Conservation (phyloP, 1,140 invertebrate genomes). For the Tetramorium simillimum region DNA sequence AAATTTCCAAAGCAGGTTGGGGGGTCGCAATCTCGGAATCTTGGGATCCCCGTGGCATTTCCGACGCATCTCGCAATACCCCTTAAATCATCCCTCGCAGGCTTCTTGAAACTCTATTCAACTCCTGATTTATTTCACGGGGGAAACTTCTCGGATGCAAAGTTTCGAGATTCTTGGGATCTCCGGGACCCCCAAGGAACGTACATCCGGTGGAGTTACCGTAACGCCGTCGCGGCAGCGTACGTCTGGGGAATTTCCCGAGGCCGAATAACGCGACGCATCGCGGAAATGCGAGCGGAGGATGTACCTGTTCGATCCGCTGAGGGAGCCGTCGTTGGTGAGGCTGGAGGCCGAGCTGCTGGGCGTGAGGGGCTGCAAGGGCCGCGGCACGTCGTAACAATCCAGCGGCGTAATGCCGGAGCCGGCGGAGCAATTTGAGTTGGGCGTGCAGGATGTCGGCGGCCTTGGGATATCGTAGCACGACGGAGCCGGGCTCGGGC, state of each 20-base stretch:
- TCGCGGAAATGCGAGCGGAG: conserved; percentile 69
- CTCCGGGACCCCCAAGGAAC: not conserved
- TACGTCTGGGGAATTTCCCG: not conserved
- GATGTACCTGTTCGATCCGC: conserved; percentile 84
- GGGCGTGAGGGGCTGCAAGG: conserved; percentile 86
- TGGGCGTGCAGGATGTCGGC: conserved; percentile 82
- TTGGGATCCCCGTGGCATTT: not conserved
- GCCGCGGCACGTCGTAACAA: conserved; percentile 86
- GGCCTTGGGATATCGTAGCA: conserved; percentile 86
- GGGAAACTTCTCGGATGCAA: not conserved
- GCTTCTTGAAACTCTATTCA: conserved; percentile 28
- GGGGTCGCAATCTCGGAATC: not conserved
- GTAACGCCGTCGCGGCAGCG: not conserved
- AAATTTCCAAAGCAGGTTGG: not conserved
- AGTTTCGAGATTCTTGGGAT: conserved; percentile 7
- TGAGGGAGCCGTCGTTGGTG: conserved; percentile 86
- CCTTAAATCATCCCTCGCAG: conserved; percentile 16
- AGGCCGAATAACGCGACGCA: not conserved
- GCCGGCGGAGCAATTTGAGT: conserved; percentile 81
- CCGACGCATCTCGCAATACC: not conserved
- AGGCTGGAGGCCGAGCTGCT: conserved; percentile 87
- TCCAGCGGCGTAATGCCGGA: conserved; percentile 82
- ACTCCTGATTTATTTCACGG: not conserved
- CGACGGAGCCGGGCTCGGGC: conserved; percentile 81
- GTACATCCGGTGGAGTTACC: not conserved